phyloP scores from a whole-genome alignment of 2,797 vertebrate genomes.

The Catharus ustulatus region DNA sequence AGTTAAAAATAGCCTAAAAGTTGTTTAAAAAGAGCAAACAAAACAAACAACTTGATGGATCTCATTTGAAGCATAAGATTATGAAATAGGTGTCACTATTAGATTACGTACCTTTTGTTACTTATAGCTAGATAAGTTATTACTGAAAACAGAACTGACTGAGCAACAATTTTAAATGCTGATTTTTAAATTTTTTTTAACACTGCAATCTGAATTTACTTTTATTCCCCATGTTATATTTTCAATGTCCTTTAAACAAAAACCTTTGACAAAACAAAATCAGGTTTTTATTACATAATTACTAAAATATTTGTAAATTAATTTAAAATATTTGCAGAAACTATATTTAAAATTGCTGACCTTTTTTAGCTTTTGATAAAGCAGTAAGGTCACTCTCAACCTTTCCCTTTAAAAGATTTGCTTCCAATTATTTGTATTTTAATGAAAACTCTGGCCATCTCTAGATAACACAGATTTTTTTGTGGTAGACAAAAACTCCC shows the following conservation, averaged over 20 bases:
- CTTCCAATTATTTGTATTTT: not conserved
- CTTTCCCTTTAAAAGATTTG: not conserved
- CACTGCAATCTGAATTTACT: not conserved
- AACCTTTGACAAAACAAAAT: not conserved
- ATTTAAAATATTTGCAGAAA: not conserved
- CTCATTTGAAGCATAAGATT: not conserved
- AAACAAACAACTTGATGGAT: not conserved
- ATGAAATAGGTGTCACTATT: not conserved
- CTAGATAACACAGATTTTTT: not conserved
- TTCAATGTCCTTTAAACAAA: not conserved
- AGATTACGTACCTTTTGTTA: not conserved
- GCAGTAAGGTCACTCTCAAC: not conserved
- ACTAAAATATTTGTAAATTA: not conserved
- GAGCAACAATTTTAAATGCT: not conserved
- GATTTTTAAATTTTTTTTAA: too few species aligned
- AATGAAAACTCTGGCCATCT: not conserved
- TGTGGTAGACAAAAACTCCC: not conserved
- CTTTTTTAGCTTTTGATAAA: not conserved
- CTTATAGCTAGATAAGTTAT: rapidly evolving
- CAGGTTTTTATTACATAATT: not conserved
- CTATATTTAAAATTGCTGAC: not conserved
- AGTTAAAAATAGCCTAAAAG: not conserved
- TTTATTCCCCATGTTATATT: not conserved
- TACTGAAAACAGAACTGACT: not conserved
- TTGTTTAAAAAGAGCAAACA: not conserved